Base-by-base conservation (phyloP, 2,113 vertebrate species). In the Ptychochromis oligacanthus region DNA sequence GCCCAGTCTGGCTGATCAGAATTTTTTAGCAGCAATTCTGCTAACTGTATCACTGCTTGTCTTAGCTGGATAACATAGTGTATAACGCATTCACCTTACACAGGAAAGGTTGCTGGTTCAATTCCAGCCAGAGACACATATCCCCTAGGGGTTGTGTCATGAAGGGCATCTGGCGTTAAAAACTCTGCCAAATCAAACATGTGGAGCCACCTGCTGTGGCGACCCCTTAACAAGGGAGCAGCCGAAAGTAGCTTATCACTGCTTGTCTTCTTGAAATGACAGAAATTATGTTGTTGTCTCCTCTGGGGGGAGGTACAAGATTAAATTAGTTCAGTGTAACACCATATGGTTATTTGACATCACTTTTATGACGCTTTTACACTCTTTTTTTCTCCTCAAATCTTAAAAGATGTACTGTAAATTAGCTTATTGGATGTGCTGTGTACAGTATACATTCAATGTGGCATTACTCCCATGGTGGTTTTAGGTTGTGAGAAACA, bases 11-110 rank as follows among this genome's bases (percentile, higher is more conserved):
- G 12, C 70, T n/a, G 26, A 70, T 70, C 13, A 62, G 65, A 18
- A 62, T 22, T 75, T n/a, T 49, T 52, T 8, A 18, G 2, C 65
- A 77, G 22, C n/a, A 83, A 75, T 61, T 87, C 46, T 54, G 80
- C 72, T 34, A 70, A 52, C 67, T 70, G 58, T 75, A 43, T 13
- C 18, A 26, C 59, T 26, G 4, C 38, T 34, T 18, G 74, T 34
- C 40, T 43, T 46, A n/a, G n/a, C n/a, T n/a, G n/a, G n/a, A n/a
- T n/a, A n/a, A n/a, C n/a, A n/a, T n/a, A n/a, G n/a, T n/a, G n/a
- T n/a, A n/a, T n/a, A n/a, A n/a, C n/a, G n/a, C n/a, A n/a, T n/a
- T n/a, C n/a, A n/a, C n/a, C n/a, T n/a, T n/a, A n/a, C n/a, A n/a
- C n/a, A n/a, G n/a, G n/a, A n/a, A n/a, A n/a, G n/a, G n/a, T n/a